These are phyloP conservation scores for Tolypeutes matacus DNA, from an alignment of 2,797 vertebrate species.

Conservation along the genomic window DNA sequence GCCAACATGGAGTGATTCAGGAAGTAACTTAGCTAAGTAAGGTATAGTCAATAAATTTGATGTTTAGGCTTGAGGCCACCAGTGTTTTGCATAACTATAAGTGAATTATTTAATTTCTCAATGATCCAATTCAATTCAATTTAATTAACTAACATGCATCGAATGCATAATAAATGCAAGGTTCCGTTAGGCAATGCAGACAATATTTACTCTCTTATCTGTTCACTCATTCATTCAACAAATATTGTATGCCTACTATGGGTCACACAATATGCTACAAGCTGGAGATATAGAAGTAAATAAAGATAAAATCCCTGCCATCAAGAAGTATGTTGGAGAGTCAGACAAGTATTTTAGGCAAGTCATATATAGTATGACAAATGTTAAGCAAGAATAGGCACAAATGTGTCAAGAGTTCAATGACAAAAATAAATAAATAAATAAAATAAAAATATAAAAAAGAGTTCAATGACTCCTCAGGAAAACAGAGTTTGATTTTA, in stretches of 20 bases:
- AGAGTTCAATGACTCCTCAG: not conserved
- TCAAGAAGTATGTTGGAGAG: not conserved
- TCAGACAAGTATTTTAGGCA: not conserved
- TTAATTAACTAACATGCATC: not conserved
- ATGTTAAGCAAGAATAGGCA: not conserved
- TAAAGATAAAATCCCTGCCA: not conserved
- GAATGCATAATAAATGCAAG: not conserved
- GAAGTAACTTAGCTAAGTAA: not conserved
- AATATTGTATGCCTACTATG: not conserved
- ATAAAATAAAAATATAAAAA: too few species aligned
- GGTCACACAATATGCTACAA: not conserved
- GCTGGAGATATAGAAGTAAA: not conserved
- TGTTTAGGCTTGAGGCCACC: constrained; percentile 1
- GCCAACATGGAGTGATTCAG: not conserved
- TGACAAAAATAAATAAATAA: too few species aligned
- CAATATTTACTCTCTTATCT: not conserved
- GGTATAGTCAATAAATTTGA: not conserved
- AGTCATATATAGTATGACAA: not conserved
- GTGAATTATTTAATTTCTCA: constrained; percentile 56
- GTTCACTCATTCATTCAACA: constrained; percentile 16
- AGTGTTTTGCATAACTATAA: constrained; percentile 20
- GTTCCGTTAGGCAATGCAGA: not conserved
- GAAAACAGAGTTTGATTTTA: constrained; percentile 37
- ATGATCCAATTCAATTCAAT: not conserved
- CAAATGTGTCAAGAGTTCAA: not conserved